phyloP scores from a whole-genome alignment of 2,797 vertebrate species.

The Delichon dasypus region DNA sequence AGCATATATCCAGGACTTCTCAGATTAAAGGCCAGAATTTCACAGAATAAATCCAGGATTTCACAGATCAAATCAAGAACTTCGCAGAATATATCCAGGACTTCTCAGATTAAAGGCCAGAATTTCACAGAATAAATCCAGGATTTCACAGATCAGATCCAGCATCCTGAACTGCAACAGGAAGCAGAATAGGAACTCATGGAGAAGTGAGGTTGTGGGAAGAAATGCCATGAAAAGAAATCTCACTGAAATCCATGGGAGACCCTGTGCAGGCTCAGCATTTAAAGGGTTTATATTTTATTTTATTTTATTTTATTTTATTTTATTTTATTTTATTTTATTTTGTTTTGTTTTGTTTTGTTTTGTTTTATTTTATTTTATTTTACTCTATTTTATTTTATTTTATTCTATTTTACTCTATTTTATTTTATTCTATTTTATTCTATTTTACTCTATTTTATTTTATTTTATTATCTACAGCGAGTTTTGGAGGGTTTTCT shows the following conservation, averaged over 20 bases:
- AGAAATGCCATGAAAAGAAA: not conserved
- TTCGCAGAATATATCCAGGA: not conserved
- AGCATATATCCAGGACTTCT: not conserved
- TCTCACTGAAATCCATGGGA: not conserved
- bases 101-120: not conserved
- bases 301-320: too few relatives aligned
- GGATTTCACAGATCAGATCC: not conserved
- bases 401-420: too few relatives aligned
- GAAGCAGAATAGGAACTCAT: not conserved
- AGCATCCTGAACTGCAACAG: not conserved
- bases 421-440: too few relatives aligned
- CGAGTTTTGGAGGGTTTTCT: not conserved
- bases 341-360: not conserved
- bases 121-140: not conserved
- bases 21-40: not conserved
- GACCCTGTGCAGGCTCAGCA: not conserved
- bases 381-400: too few relatives aligned
- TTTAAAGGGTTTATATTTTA: too few relatives aligned
- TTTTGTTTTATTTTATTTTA: too few relatives aligned
- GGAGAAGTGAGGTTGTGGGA: not conserved
- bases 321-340: not conserved
- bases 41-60: not conserved
- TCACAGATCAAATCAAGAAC: not conserved
- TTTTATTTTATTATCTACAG: not conserved
- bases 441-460: not conserved